phyloP scores from a whole-genome alignment of 1,140 invertebrate genomes.

The Pollicipes pollicipes region DNA sequence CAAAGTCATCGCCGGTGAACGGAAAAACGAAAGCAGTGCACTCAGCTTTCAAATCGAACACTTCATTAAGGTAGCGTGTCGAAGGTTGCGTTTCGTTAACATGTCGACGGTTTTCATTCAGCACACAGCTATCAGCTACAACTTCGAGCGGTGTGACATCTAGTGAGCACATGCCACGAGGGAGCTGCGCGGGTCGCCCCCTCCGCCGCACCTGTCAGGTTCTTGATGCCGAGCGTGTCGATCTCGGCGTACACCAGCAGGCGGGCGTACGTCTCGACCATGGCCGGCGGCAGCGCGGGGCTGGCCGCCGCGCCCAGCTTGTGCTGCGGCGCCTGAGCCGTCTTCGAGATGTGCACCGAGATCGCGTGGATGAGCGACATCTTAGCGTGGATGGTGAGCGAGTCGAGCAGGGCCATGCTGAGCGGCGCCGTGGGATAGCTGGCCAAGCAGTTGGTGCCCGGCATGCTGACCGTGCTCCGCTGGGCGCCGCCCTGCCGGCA shows the following conservation, averaged over 20 bases:
- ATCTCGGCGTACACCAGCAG: conserved; percentile 90
- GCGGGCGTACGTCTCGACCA: conserved; percentile 87
- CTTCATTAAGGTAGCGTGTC: too few species aligned
- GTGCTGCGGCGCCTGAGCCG: background rate
- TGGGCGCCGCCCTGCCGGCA: conserved; percentile 39
- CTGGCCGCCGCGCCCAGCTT: conserved; percentile 35
- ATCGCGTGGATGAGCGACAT: conserved; percentile 95
- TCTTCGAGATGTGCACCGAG: conserved; percentile 49
- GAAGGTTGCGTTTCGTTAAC: conserved; percentile 12
- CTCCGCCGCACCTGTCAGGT: conserved; percentile 77
- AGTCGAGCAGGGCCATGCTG: conserved; percentile 80
- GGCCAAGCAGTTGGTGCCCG: conserved; percentile 31
- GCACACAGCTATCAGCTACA: too few species aligned
- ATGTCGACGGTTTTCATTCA: too few species aligned
- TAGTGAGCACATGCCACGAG: too few species aligned
- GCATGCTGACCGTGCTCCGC: conserved; percentile 34
- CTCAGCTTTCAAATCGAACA: too few species aligned
- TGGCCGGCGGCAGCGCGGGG: conserved; percentile 57
- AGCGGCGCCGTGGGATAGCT: conserved; percentile 58
- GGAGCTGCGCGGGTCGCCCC: too few species aligned
- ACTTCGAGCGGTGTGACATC: too few species aligned
- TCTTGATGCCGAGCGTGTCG: conserved; percentile 89
- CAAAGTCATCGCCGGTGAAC: too few species aligned
- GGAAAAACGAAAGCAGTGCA: too few species aligned
- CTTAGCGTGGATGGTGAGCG: conserved; percentile 88